Conservation (phyloP, 2,797 vertebrate species). For the Euthynnus affinis region DNA sequence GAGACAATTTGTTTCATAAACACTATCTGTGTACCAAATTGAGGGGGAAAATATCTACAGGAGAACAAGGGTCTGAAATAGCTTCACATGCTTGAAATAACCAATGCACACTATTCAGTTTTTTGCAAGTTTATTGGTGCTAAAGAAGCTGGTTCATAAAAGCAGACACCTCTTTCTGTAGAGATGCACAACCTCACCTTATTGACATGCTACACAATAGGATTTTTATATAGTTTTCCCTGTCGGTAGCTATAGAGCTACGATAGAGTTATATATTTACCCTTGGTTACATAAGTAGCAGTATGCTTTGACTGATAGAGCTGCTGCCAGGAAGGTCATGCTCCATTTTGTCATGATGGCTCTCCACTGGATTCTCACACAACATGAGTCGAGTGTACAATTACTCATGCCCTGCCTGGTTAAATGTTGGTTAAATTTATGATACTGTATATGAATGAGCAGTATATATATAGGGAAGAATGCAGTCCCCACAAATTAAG, state of each 20-base stretch:
- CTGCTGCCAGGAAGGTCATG: conserved; percentile 64
- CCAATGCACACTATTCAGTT: not conserved
- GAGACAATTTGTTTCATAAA: conserved; percentile 18
- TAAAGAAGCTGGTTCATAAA: not conserved
- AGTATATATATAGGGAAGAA: not conserved
- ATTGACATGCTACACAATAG: not conserved
- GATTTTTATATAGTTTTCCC: conserved; percentile 20
- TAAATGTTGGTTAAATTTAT: conserved; percentile 4
- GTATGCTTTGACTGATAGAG: conserved; percentile 43
- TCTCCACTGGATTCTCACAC: conserved; percentile 13
- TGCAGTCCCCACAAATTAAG: not conserved
- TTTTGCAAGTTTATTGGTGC: not conserved
- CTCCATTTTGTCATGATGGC: conserved; percentile 35
- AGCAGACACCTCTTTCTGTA: not conserved
- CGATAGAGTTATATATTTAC: conserved; percentile 51
- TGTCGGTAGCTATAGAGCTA: conserved; percentile 22
- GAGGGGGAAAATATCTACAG: not conserved
- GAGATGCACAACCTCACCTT: not conserved
- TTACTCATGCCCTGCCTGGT: not conserved
- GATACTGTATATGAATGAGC: not conserved
- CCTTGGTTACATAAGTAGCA: conserved; percentile 60
- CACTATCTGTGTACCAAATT: not conserved
- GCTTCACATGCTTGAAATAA: conserved; percentile 14
- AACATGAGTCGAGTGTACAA: not conserved
- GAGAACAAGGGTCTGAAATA: not conserved